Base-by-base conservation (phyloP, 1,140 invertebrate species). In the Eciton burchellii region DNA sequence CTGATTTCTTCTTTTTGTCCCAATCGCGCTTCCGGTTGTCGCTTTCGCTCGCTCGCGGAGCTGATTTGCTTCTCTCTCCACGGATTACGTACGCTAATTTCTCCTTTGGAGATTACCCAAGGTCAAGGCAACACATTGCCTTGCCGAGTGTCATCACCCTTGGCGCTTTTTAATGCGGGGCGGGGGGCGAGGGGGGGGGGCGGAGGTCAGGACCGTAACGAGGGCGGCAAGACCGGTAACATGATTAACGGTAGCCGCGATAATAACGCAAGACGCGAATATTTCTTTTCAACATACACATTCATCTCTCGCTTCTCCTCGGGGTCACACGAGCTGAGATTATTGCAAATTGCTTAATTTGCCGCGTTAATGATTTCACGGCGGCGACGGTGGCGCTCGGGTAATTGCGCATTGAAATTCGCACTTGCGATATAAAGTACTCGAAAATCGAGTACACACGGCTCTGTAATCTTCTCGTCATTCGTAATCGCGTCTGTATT, bases 161-260 rank as follows among this genome's bases (percentile, higher is more conserved):
- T 12, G 47, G n/a, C 16, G 24, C 8, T 73, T 62, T 71, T 62
- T 74, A 74, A 74, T 12, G n/a, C n/a, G n/a, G n/a, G n/a, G n/a
- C n/a, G n/a, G n/a, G n/a, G n/a, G n/a, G n/a, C n/a, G n/a, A n/a
- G n/a, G n/a, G n/a, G n/a, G n/a, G n/a, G n/a, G n/a, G n/a, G n/a
- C n/a, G 56, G 60, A 6, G n/a, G 8, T 62, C 41, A 35, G 41
- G 6, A 35, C 43, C 11, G 59, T 60, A 60, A 73, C 3, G 72
- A 74, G 12, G 41, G 16, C 24, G 24, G 11, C 60, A 73, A 59
- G 24, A 57, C 35, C 14, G n/a, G n/a, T 63, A 74, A 74, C 41
- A 35, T 73, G 43, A 73, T 73, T 73, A 73, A 73, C 57, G 72
- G 57, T 63, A 62, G 62, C 41, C 41, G 6, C 1, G 56, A 74